Evolutionary conservation across 2,888 invertebrate species (phyloP), one percentile per base, ranked within the genome.

Genomic region (Chouioia cunea): DNA sequence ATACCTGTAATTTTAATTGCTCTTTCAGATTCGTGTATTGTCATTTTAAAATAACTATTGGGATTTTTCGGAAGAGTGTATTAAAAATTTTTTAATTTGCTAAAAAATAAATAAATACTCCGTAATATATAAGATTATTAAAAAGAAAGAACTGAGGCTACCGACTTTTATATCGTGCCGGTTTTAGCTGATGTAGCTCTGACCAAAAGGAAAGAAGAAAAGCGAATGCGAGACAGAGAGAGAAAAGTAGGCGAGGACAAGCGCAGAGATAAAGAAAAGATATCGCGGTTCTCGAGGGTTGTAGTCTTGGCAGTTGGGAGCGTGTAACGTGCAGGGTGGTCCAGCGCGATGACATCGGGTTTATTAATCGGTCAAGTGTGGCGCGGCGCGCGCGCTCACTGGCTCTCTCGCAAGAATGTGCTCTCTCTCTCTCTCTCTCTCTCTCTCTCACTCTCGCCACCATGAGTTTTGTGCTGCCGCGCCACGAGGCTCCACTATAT

Each of bases 331-430:
- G 76, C 82, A 78, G 83, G 84, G 83, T 84, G 83, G 84, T 84
- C 84, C 77, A 66, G 44, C 74, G 78, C 77, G 78, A 79, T 79
- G 80, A 84, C 83, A 83, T 81, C 83, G 83, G n/a, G 83, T 83
- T 84, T 83, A 83, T 83, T 83, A 84, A 84, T 84, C 82, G 83
- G 78, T 75, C 79, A 80, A 82, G 83, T 83, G 83, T 79, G 79
- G 78, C 68, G 74, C 68, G n/a, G n/a, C 69, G 52, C 63, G 23
- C 60, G 20, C 60, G 59, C 27, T 64, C 73, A 68, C 67, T 52
- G 56, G 59, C 27, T 64, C 73, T 67, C 67, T 52, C 73, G 76
- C 78, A 80, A 79, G 80, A 81, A 80, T 81, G 78, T 75, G 78
- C 78, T 80, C 79, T 79, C 79, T 59, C 44, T 58, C 48, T 50